These are phyloP conservation scores for Tenthredo scrophulariae DNA, from an alignment of 2,888 invertebrate species.

Conservation along the genomic window DNA sequence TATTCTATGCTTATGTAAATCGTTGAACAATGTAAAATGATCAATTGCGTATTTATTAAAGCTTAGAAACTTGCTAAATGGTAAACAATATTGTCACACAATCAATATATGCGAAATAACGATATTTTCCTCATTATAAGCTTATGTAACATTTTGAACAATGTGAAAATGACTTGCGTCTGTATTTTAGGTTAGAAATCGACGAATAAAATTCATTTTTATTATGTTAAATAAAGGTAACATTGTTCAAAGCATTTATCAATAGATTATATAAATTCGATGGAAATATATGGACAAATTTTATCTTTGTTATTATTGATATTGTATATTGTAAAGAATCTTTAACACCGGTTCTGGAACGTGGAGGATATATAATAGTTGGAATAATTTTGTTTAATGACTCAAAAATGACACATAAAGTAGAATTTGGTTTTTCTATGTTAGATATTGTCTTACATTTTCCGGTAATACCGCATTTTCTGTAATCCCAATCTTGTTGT, in stretches of 20 bases:
- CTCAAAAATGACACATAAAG: conserved; percentile 8
- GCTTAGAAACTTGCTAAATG: neutral
- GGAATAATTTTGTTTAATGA: neutral
- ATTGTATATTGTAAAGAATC: neutral
- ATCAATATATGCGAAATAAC: neutral
- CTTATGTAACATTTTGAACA: neutral
- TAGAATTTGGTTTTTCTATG: neutral
- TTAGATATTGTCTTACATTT: conserved; percentile 62
- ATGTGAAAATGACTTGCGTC: neutral
- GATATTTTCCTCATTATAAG: neutral
- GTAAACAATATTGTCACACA: neutral
- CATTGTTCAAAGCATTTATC: neutral
- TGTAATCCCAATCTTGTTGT: conserved; percentile 66
- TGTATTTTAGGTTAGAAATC: neutral
- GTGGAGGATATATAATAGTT: neutral
- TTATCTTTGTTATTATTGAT: neutral
- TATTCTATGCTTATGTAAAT: conserved; percentile 5
- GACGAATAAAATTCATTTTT: neutral
- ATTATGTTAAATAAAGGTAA: neutral
- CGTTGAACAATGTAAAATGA: neutral
- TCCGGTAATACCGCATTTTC: conserved; percentile 71
- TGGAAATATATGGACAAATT: neutral
- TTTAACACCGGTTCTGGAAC: neutral
- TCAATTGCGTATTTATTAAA: neutral
- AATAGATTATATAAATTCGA: too few species aligned